Percentiles rank a stretch among this genome's conserved stretches.
These are phyloP conservation scores for Alectoris magna DNA, from an alignment of 2,797 vertebrate genomes.

Conservation along the genomic window DNA sequence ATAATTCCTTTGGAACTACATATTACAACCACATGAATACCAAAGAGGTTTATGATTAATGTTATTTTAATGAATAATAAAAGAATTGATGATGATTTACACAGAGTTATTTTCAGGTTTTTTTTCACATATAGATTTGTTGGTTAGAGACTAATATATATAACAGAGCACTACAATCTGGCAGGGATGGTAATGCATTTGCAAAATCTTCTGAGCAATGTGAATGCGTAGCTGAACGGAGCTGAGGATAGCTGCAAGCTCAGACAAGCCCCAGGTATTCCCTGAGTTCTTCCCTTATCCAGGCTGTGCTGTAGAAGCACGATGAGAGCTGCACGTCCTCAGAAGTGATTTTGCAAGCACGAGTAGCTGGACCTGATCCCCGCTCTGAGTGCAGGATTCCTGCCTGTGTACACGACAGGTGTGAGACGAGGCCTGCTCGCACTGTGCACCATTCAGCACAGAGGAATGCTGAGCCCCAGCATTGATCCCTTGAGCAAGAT, in stretches of 20 bases:
- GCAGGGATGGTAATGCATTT: not conserved
- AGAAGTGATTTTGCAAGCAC: not conserved
- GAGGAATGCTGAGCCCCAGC: not conserved
- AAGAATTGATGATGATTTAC: constrained; percentile 70
- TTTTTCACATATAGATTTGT: constrained; percentile 35
- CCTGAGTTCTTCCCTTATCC: not conserved
- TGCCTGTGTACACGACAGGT: rapidly evolving
- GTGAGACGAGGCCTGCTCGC: not conserved
- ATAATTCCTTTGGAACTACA: constrained; percentile 76
- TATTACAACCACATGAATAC: constrained; percentile 72
- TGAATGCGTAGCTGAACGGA: not conserved
- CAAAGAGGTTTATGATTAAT: constrained; percentile 74
- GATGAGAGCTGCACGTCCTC: rapidly evolving
- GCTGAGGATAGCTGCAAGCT: not conserved
- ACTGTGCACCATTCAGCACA: rapidly evolving
- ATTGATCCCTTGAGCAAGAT: not conserved
- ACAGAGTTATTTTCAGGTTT: constrained; percentile 42
- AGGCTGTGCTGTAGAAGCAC: rapidly evolving
- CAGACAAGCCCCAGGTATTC: not conserved
- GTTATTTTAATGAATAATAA: constrained; percentile 79
- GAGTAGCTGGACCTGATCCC: not conserved
- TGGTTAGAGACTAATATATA: constrained; percentile 20
- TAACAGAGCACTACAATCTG: not conserved
- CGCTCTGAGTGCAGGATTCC: not conserved
- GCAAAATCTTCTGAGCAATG: not conserved